These are phyloP conservation scores for Centropyge bicolor DNA, from an alignment of 2,797 vertebrate genomes.

Conservation along the genomic window DNA sequence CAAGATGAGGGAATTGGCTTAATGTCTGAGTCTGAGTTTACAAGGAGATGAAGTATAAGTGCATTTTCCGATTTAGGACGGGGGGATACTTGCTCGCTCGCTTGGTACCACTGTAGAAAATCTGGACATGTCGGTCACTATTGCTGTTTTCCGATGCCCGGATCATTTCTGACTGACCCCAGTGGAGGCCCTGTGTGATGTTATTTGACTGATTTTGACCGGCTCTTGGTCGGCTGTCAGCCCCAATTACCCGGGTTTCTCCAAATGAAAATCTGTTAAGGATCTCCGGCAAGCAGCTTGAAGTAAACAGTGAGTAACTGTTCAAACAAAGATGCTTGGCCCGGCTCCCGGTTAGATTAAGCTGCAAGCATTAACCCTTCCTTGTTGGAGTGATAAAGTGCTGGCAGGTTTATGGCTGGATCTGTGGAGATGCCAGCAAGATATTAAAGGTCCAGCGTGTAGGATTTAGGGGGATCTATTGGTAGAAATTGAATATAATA, in stretches of 20 bases:
- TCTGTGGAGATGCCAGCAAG: conserved; percentile 39
- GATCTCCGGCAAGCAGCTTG: conserved; percentile 66
- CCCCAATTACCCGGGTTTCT: conserved; percentile 59
- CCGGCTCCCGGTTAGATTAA: conserved; percentile 49
- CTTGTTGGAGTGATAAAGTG: conserved; percentile 60
- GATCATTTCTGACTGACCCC: conserved; percentile 25
- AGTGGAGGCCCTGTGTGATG: conserved; percentile 28
- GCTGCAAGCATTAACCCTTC: conserved; percentile 63
- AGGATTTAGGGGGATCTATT: too few species aligned
- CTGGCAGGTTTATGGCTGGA: conserved; percentile 58
- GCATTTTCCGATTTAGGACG: neutral
- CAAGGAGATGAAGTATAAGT: conserved; percentile 12
- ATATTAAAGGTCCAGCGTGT: conserved; percentile 30
- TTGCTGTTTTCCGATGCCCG: conserved; percentile 26
- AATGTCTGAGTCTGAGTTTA: conserved; percentile 18
- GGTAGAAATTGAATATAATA: too few species aligned
- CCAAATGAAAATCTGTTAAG: conserved; percentile 73
- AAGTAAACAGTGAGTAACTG: conserved; percentile 75
- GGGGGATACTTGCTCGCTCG: neutral
- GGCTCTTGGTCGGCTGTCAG: conserved; percentile 57
- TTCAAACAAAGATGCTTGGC: conserved; percentile 76
- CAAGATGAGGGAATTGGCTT: conserved; percentile 24
- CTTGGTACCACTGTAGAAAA: neutral
- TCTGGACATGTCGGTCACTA: neutral
- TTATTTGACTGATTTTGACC: conserved; percentile 55